Evolutionary conservation across 2,888 invertebrate genomes (phyloP), one percentile per base, ranked within the genome.

Genomic region (Ariolimax columbianus): DNA sequence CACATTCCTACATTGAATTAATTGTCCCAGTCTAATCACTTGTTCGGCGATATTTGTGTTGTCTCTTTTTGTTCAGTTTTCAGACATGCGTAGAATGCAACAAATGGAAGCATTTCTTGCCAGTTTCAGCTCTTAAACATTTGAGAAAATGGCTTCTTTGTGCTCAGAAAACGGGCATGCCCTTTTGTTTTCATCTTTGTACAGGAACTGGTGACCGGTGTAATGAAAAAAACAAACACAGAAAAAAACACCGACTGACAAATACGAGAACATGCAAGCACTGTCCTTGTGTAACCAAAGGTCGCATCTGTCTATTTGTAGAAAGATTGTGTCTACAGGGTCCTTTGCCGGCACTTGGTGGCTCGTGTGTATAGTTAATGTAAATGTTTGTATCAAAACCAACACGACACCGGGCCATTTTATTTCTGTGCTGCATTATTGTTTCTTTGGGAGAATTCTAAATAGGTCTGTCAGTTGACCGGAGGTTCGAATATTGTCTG

Each of bases 161-260:
- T 17, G 11, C n/a, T 78, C 30, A 38, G n/a, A 78, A 63, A 59
- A 63, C n/a, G 38, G 1, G 63, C 1, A 38, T 38, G 63, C 68
- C 33, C 40, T 68, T 6, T 68, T 23, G 30, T 30, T 38, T 30
- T n/a, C 68, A 33, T 79, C 79, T 79, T 79, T 66, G 33, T 68
- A 43, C 79, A 68, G 79, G 79, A 79, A 79, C 40, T 23, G 33
- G 40, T 79, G 79, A 30, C 23, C 79, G 68, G 79, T 79, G 79
- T 79, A 79, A 79, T 79, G 79, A 66, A 66, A 79, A 79, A 43
- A 17, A 68, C 47, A 63, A 79, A 79, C 68, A 68, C 30, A 43
- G 4, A 23, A n/a, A 55, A 63, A 63, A 63, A 63, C 59, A 59
- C 4, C 59, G 38, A 59, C 38, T 6, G 66, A 40, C 79, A 79